These are phyloP conservation scores for Phytoseiulus persimilis DNA, from an alignment of 2,888 invertebrate species.

Conservation along the genomic window DNA sequence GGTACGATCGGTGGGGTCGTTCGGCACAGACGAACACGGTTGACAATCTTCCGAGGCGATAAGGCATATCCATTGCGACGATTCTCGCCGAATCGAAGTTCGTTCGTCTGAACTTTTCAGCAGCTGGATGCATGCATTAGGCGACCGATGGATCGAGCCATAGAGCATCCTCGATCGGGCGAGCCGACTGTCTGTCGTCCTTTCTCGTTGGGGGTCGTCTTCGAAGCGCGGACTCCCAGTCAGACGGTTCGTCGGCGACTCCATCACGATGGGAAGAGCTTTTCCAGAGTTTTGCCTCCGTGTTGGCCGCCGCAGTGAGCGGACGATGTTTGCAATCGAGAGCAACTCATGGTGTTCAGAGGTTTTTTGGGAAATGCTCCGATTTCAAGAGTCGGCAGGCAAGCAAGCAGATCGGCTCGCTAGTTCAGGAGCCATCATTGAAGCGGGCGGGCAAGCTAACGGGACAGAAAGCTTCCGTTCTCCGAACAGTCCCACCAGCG, in stretches of 20 bases:
- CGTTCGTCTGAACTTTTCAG: not conserved
- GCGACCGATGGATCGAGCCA: not conserved
- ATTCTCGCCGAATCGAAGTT: not conserved
- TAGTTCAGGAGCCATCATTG: not conserved
- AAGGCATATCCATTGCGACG: not conserved
- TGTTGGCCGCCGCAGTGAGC: too few species aligned
- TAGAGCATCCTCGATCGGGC: not conserved
- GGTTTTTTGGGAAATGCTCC: too few species aligned
- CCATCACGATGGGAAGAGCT: too few species aligned
- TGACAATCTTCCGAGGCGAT: not conserved
- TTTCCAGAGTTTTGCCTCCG: too few species aligned
- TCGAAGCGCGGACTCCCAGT: not conserved
- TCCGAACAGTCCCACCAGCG: not conserved
- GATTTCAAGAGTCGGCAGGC: too few species aligned
- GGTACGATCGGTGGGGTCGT: not conserved
- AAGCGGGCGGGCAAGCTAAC: not conserved
- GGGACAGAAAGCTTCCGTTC: slow-evolving; percentile 5
- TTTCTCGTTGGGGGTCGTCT: not conserved
- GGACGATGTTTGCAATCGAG: too few species aligned
- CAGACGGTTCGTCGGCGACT: too few species aligned
- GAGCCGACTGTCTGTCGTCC: not conserved
- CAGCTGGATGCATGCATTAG: not conserved
- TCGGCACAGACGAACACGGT: not conserved
- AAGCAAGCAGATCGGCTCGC: not conserved
- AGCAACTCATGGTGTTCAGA: too few species aligned